A percentile compares a stretch with the other conserved stretches of the same genome.
These are phyloP conservation scores for Acrocephalus arundinaceus DNA, from an alignment of 2,113 vertebrate genomes.

Conservation along the genomic window DNA sequence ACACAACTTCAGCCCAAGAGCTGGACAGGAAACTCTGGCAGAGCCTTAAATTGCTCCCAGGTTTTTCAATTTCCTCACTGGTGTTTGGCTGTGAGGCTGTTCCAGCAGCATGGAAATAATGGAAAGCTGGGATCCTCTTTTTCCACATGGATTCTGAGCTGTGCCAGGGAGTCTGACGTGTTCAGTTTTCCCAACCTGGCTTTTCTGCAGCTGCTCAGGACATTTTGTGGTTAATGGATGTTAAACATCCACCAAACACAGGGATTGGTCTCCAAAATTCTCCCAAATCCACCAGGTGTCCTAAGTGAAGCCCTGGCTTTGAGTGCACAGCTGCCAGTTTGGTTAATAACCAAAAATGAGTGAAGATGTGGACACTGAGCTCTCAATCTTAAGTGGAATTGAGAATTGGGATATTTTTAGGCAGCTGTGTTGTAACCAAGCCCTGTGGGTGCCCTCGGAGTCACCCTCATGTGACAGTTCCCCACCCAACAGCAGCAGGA, in stretches of 20 bases:
- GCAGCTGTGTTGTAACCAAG: neutral
- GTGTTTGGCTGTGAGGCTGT: neutral
- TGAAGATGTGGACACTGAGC: neutral
- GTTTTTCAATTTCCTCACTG: neutral
- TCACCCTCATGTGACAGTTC: neutral
- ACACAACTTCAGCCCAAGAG: neutral
- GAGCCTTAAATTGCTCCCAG: neutral
- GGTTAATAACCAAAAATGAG: neutral
- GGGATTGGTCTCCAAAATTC: neutral
- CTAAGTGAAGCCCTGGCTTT: neutral
- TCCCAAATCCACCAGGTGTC: neutral
- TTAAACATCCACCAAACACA: neutral
- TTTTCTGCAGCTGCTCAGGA: neutral
- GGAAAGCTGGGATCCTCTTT: neutral
- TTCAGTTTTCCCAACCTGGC: neutral
- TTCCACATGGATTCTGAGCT: neutral
- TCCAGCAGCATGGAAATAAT: neutral
- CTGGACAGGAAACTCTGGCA: neutral
- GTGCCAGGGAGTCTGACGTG: neutral
- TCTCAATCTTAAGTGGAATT: neutral
- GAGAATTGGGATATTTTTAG: neutral
- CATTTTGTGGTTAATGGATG: fast-evolving
- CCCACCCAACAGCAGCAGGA: neutral
- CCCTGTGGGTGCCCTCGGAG: neutral
- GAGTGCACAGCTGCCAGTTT: neutral